A percentile compares a stretch with the other conserved stretches of the same genome.
Conservation (phyloP, 2,888 invertebrate species). For the Tubulanus polymorphus region DNA sequence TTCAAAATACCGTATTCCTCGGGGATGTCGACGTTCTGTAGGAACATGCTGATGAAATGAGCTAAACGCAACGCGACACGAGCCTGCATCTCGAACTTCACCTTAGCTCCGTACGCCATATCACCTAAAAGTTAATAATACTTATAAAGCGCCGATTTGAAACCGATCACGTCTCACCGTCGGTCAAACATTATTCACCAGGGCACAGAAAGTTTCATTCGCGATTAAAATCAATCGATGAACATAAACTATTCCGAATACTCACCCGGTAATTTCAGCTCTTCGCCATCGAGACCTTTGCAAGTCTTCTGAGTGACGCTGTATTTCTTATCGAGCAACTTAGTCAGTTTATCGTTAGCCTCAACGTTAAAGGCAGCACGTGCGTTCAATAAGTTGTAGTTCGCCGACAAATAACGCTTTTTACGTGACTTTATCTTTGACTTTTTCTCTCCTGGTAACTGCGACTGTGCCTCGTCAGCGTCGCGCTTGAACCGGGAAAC, state of each 20-base stretch:
- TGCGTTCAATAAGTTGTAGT: too few species aligned
- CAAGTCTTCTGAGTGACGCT: constrained; percentile 36
- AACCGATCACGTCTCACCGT: too few species aligned
- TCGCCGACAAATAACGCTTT: too few species aligned
- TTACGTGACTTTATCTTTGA: too few species aligned
- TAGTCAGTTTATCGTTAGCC: constrained; percentile 29
- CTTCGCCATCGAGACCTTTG: constrained; percentile 27
- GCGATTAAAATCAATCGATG: too few species aligned
- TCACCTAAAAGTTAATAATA: constrained; percentile 89
- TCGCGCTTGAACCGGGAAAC: too few species aligned
- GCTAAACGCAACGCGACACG: constrained; percentile 93
- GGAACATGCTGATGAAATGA: constrained; percentile 91
- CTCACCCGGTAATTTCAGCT: constrained; percentile 13
- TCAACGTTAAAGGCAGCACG: constrained; percentile 38
- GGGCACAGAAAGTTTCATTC: too few species aligned
- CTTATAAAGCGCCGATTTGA: too few species aligned
- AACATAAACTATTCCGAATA: too few species aligned
- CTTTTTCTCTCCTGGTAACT: too few species aligned
- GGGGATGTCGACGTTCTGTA: constrained; percentile 62
- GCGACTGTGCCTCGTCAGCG: too few species aligned
- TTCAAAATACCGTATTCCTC: constrained; percentile 51
- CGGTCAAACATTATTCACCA: too few species aligned
- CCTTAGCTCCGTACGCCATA: constrained; percentile 77
- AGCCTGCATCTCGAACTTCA: constrained; percentile 88
- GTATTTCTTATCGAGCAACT: constrained; percentile 28